Percentiles rank a stretch among this genome's conserved stretches.
These are phyloP conservation scores for Chesias legatella DNA, from an alignment of 2,888 invertebrate species.

Conservation along the genomic window DNA sequence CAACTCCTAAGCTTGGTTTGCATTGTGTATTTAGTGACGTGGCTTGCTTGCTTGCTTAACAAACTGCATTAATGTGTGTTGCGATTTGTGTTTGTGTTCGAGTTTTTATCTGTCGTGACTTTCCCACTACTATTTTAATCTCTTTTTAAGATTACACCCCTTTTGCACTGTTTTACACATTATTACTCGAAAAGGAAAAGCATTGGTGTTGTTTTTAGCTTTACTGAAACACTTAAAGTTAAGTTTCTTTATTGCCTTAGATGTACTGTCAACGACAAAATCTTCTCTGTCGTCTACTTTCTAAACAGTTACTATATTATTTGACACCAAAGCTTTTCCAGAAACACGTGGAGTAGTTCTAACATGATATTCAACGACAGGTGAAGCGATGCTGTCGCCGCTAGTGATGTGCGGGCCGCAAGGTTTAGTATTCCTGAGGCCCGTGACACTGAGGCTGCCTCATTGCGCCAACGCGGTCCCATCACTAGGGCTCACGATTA, in stretches of 20 bases:
- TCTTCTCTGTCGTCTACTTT: not conserved
- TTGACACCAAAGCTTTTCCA: constrained; percentile 23
- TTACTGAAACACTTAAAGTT: no score
- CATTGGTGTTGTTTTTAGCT: constrained; percentile 12
- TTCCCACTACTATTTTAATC: constrained; percentile 25
- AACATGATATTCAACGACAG: constrained; percentile 63
- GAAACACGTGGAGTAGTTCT: constrained; percentile 3
- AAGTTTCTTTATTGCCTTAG: no score
- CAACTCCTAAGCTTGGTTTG: constrained; percentile 10
- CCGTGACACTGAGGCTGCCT: constrained; percentile 95
- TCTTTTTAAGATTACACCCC: constrained; percentile 15
- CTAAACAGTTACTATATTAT: not conserved
- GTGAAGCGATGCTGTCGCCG: constrained; percentile 96
- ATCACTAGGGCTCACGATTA: constrained; percentile 87
- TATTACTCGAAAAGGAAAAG: constrained; percentile 16
- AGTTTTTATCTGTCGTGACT: constrained; percentile 30
- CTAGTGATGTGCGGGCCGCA: constrained; percentile 98
- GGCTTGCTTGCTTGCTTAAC: constrained; percentile 43
- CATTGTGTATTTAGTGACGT: constrained; percentile 17
- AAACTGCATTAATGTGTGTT: constrained; percentile 55
- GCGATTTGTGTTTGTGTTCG: constrained; percentile 78
- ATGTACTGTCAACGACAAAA: no score
- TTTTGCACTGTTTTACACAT: constrained; percentile 18
- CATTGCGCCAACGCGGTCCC: constrained; percentile 90
- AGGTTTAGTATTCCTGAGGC: constrained; percentile 92